Conservation (phyloP, 2,888 invertebrate genomes). For the Diachrysia chrysitis region DNA sequence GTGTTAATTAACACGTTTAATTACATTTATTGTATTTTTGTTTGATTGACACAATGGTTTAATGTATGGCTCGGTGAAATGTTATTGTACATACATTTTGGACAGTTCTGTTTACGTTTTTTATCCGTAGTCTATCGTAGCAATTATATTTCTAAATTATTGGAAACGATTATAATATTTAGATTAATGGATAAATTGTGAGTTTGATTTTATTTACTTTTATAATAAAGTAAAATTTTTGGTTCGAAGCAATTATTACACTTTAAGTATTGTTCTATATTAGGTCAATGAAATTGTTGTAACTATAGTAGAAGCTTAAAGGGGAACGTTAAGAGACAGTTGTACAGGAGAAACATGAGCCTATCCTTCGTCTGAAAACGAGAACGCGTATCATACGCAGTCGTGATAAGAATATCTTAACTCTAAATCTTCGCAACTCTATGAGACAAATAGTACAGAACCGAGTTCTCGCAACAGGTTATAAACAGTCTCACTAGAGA, state of each 20-base stretch:
- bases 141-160: neutral
- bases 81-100: neutral
- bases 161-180: conserved; percentile 1
- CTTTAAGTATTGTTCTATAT: neutral
- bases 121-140: neutral
- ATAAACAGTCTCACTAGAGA: conserved; percentile 43
- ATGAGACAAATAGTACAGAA: conserved; percentile 26
- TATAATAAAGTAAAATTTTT: neutral
- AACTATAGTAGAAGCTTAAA: neutral
- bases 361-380: neutral
- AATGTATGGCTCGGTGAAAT: conserved; percentile 25
- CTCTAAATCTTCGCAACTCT: conserved; percentile 17
- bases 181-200: neutral
- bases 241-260: neutral
- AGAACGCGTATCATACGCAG: conserved; percentile 1
- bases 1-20: conserved; percentile 44
- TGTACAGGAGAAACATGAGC: neutral
- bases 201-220: neutral
- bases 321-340: neutral
- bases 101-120: neutral
- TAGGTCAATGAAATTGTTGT: neutral
- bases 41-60: conserved; percentile 30
- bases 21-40: conserved; percentile 48
- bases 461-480: conserved; percentile 47
- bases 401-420: neutral